These are phyloP conservation scores for Metacarcinus magister DNA, from an alignment of 2,888 invertebrate species.

Conservation along the genomic window DNA sequence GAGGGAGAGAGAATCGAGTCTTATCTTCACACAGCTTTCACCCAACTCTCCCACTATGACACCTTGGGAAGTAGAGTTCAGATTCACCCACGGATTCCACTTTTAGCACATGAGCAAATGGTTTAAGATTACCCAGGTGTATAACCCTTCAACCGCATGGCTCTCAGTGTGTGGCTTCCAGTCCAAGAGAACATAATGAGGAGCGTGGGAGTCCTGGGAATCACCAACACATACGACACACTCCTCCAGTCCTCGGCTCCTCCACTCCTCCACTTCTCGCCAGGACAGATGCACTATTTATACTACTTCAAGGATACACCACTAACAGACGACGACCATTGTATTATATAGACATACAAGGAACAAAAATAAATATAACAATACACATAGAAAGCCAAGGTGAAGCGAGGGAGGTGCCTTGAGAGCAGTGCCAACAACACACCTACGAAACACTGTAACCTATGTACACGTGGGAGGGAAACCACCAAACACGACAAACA, in stretches of 20 bases:
- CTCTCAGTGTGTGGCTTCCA: neutral
- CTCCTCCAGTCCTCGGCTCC: no score
- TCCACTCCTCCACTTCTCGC: no score
- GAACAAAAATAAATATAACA: neutral
- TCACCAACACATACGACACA: neutral
- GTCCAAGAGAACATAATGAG: neutral
- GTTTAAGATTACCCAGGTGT: neutral
- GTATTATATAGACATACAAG: neutral
- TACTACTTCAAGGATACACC: no score
- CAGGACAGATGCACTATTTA: no score
- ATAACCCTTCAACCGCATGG: neutral
- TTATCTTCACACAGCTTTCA: slow-evolving; percentile 12
- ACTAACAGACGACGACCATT: no score
- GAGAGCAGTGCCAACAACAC: neutral
- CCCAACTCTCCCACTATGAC: neutral
- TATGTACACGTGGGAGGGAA: neutral
- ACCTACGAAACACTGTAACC: neutral
- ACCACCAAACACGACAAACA: neutral
- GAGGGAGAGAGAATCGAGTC: neutral
- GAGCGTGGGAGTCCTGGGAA: neutral
- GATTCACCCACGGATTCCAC: neutral
- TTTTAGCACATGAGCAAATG: neutral
- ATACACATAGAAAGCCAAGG: neutral
- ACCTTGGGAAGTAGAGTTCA: slow-evolving; percentile 12
- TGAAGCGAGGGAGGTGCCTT: neutral